phyloP scores from a whole-genome alignment of 2,113 vertebrate genomes.

The Empidonax traillii region DNA sequence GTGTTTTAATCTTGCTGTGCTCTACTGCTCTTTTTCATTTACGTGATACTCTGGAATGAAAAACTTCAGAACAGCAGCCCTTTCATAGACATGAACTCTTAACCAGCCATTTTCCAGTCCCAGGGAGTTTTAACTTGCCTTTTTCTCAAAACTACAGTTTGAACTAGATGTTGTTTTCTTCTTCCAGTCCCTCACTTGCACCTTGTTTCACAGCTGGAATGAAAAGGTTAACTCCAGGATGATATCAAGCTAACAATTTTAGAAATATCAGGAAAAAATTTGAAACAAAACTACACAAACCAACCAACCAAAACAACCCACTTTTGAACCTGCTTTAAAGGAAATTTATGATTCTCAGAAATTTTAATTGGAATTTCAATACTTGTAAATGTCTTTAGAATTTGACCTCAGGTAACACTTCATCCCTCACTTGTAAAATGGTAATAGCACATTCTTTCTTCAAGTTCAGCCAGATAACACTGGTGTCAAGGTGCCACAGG shows the following conservation, averaged over 20 bases:
- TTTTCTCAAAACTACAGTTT: background rate
- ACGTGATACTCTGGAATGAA: background rate
- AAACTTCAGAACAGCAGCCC: background rate
- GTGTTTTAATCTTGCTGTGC: background rate
- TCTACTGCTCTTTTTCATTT: slow-evolving; percentile 11
- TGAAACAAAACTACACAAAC: background rate
- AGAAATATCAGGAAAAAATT: background rate
- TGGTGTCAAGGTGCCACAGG: background rate
- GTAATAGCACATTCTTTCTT: background rate
- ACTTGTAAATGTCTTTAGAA: background rate
- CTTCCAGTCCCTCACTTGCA: background rate
- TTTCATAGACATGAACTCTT: background rate
- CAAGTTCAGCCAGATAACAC: background rate
- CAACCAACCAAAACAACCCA: background rate
- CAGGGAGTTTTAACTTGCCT: background rate
- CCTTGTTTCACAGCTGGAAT: background rate
- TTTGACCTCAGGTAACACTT: background rate
- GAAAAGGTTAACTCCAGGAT: background rate
- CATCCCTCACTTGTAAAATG: background rate
- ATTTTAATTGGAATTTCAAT: background rate
- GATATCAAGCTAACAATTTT: background rate
- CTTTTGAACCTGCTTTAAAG: background rate
- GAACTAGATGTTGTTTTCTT: background rate
- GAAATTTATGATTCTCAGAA: background rate
- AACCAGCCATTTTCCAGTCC: background rate